Evolutionary conservation across 1,140 invertebrate species (phyloP).

Genomic region (Parasteatoda tepidariorum): DNA sequence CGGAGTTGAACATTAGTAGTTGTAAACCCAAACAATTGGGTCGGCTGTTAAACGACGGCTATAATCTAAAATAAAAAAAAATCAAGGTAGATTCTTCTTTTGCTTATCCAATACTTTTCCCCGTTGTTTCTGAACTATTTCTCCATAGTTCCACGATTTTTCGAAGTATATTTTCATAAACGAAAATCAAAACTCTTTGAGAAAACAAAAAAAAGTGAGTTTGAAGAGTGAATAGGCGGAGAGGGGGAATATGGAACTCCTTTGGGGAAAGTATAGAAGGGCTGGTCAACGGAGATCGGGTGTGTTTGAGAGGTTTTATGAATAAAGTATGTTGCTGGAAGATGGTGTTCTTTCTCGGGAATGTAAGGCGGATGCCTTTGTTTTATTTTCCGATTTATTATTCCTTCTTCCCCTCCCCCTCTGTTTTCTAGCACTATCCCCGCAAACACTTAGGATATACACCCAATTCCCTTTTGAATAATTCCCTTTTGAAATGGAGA

Average conservation of each 20-base stretch:
- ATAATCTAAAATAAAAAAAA: neutral
- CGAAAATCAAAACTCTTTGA: slow-evolving; percentile 9
- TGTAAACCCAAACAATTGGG: neutral
- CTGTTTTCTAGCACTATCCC: no score
- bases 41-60: neutral
- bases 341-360: slow-evolving; percentile 6
- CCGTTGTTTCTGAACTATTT: slow-evolving; percentile 7
- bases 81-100: neutral
- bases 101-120: neutral
- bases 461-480: no score
- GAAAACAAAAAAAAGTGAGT: neutral
- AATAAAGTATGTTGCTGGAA: slow-evolving; percentile 46
- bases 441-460: no score
- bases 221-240: neutral
- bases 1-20: neutral
- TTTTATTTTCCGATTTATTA: no score
- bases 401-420: no score
- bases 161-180: slow-evolving; percentile 52
- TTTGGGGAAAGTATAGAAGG: neutral
- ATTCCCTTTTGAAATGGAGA: no score
- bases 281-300: neutral
- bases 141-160: neutral
- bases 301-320: slow-evolving; percentile 41
- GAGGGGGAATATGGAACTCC: neutral
- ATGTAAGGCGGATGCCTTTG: no score